These are phyloP conservation scores for Coptodon bakossiorum DNA, from an alignment of 2,113 vertebrate genomes.

Conservation along the genomic window DNA sequence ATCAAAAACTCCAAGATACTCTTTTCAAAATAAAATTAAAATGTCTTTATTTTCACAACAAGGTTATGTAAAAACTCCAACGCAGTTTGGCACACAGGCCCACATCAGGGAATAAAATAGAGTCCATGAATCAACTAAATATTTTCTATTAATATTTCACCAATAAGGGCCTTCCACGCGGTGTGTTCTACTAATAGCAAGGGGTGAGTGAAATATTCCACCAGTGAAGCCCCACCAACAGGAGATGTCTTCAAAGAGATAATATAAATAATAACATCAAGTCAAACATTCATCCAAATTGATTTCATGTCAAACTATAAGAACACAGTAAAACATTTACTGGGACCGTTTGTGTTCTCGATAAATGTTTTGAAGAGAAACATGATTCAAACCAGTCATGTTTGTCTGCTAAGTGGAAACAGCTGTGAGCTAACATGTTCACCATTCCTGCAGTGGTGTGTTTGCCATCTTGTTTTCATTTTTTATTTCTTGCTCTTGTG, in stretches of 20 bases:
- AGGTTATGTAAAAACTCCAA: background rate
- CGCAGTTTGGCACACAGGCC: background rate
- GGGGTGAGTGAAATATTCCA: background rate
- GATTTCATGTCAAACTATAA: background rate
- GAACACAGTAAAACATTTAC: background rate
- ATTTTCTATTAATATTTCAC: background rate
- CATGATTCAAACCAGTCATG: background rate
- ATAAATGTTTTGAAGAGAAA: background rate
- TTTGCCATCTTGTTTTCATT: background rate
- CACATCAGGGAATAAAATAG: background rate
- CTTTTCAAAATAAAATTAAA: background rate
- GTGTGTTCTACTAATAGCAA: background rate
- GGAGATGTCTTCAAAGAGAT: background rate
- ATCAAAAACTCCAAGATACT: background rate
- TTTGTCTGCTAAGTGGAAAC: background rate
- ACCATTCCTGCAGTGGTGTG: background rate
- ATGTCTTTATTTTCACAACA: background rate
- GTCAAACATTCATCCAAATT: background rate
- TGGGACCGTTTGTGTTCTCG: accelerated
- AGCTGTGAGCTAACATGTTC: background rate
- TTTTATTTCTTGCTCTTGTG: background rate
- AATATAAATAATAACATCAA: background rate
- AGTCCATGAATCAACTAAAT: background rate
- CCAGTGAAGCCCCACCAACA: background rate
- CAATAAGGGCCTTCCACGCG: background rate